These are phyloP conservation scores for Corythornis madagascariensis DNA, from an alignment of 2,113 vertebrate species.

Conservation along the genomic window DNA sequence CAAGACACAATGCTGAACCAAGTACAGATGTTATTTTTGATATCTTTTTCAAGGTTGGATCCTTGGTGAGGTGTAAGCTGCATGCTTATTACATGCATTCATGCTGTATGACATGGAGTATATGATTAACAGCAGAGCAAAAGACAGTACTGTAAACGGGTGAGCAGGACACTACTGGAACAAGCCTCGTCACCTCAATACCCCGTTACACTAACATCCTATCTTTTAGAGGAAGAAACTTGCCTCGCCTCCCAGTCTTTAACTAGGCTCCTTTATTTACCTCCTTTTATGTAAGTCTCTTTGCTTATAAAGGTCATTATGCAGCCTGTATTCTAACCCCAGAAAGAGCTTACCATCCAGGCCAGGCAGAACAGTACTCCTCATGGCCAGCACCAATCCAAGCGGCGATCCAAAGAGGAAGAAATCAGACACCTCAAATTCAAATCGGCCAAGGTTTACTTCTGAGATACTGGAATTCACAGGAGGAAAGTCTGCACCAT, in stretches of 20 bases:
- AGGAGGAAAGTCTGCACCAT: conserved; percentile 77
- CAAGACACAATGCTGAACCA: neutral
- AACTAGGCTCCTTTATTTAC: neutral
- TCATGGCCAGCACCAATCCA: conserved; percentile 95
- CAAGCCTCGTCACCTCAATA: neutral
- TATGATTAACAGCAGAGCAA: neutral
- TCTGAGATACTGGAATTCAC: conserved; percentile 75
- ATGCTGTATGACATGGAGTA: neutral
- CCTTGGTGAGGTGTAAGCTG: neutral
- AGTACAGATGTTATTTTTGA: neutral
- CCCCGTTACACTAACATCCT: neutral
- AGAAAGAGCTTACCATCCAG: conserved; percentile 83
- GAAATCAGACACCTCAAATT: conserved; percentile 95
- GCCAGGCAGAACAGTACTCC: conserved; percentile 89
- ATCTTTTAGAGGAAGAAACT: neutral
- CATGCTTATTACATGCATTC: neutral
- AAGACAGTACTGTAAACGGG: neutral
- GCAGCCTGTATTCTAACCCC: neutral
- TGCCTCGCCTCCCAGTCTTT: neutral
- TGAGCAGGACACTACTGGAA: neutral
- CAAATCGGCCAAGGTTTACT: conserved; percentile 86
- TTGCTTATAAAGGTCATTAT: neutral
- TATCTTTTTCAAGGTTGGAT: neutral
- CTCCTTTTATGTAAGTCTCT: neutral
- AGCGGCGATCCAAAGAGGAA: conserved; percentile 95